Base-by-base conservation (phyloP, 2,113 vertebrate species). In the Haemorhous mexicanus region DNA sequence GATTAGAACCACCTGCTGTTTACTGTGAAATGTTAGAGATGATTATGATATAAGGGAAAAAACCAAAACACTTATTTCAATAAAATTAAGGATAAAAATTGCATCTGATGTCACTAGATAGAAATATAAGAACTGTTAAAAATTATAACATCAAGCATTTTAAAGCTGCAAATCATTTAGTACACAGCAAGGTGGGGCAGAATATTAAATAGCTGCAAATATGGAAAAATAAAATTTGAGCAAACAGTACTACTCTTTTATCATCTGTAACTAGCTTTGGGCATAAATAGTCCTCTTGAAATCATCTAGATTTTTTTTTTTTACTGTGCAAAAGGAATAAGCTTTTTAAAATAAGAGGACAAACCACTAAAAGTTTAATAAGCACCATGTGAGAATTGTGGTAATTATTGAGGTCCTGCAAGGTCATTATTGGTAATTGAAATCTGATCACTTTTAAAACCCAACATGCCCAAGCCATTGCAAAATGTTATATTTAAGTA, bases 151-250 rank as follows among this genome's bases (percentile, higher is more conserved):
- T 49, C 20, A 56, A 86, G 43, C 15, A 41, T 53, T 22, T 89
- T 66, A 95, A 92, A 80, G 14, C 33, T 76, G 44, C 52, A 15
- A 78, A 78, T 16, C 52, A 69, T 70, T 63, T 78, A 66, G 16
- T 27, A 41, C 24, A 37, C 46, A 52, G 33, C 26, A 69, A n/a
- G 39, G 18, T 59, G 76, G 35, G 26, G 27, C 39, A 74, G 82
- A 87, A 85, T 92, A 87, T 59, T 74, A 92, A 84, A 84, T 50
- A 94, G 66, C 28, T 87, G n/a, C 43, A 87, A 81, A 84, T 68
- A 74, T 11, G 35, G 44, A 87, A 91, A 74, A 94, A 77, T 52
- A 59, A 50, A 28, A 28, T 39, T 43, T 27, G 15, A 81, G 47
- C 24, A 87, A 91, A 50, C 11, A 62, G 24, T 69, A n/a, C 35